Conservation (phyloP, 2,888 invertebrate genomes). For the Trachelus stipa region DNA sequence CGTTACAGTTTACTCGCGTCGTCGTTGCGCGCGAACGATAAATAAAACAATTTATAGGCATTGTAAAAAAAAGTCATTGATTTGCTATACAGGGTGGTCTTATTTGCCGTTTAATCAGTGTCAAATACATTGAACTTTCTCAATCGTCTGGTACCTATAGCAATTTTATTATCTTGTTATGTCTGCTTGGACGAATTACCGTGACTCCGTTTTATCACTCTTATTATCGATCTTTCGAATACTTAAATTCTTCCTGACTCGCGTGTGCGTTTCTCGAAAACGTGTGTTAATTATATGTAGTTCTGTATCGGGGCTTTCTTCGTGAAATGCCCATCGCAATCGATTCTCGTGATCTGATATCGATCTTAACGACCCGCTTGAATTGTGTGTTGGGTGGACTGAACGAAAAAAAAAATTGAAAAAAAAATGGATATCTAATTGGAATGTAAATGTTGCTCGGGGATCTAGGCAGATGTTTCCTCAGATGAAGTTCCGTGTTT, state of each 20-base stretch:
- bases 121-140: slow-evolving; percentile 46
- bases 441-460: slow-evolving; percentile 55
- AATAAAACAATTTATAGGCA: not conserved
- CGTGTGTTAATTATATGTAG: not conserved
- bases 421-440: slow-evolving; percentile 31
- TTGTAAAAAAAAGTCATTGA: slow-evolving; percentile 11
- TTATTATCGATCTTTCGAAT: not conserved
- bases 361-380: too few species aligned
- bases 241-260: not conserved
- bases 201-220: slow-evolving; percentile 13
- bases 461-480: slow-evolving; percentile 98
- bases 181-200: slow-evolving; percentile 32
- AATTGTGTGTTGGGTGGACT: too few species aligned
- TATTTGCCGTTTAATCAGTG: slow-evolving; percentile 35
- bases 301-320: too few species aligned
- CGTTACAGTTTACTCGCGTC: too few species aligned
- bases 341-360: too few species aligned
- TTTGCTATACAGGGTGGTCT: slow-evolving; percentile 47
- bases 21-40: not conserved
- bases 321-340: too few species aligned
- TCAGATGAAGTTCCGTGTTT: slow-evolving; percentile 98
- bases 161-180: slow-evolving; percentile 51
- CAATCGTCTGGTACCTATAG: slow-evolving; percentile 35
- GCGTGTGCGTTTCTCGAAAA: not conserved
- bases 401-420: not conserved